Evolutionary conservation across 2,888 invertebrate species (phyloP).

Genomic region (Parnassius orleans): DNA sequence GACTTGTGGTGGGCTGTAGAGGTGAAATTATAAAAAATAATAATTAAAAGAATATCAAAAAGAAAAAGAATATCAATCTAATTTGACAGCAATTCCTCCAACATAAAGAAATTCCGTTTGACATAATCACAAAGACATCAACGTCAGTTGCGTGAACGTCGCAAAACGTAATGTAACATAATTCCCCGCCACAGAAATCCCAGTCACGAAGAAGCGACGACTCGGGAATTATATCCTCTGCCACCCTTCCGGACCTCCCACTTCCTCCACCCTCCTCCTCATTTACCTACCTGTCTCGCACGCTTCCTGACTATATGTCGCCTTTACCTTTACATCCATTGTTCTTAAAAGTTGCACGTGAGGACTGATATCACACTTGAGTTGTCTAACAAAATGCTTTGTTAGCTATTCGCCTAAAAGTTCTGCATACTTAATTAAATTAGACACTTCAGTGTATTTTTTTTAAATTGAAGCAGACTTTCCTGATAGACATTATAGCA

Average conservation of each 20-base stretch:
- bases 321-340: conserved; percentile 22
- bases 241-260: background rate
- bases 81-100: background rate
- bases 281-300: conserved; percentile 43
- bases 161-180: conserved; percentile 27
- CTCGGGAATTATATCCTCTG: conserved; percentile 35
- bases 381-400: conserved; percentile 5
- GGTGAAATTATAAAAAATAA: no score
- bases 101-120: conserved; percentile 1
- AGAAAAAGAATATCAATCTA: background rate
- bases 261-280: conserved; percentile 16
- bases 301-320: conserved; percentile 39
- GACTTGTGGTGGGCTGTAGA: no score
- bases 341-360: conserved; percentile 18
- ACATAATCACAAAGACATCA: conserved; percentile 26
- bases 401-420: background rate
- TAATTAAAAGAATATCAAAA: no score
- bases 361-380: conserved; percentile 13
- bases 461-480: no score
- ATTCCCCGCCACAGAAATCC: conserved; percentile 26
- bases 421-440: background rate
- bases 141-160: conserved; percentile 20
- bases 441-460: no score
- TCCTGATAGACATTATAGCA: no score
- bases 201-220: conserved; percentile 36